Evolutionary conservation across 2,113 vertebrate genomes (phyloP), one percentile per base, ranked within the genome.

Genomic region (Clarias magur): DNA sequence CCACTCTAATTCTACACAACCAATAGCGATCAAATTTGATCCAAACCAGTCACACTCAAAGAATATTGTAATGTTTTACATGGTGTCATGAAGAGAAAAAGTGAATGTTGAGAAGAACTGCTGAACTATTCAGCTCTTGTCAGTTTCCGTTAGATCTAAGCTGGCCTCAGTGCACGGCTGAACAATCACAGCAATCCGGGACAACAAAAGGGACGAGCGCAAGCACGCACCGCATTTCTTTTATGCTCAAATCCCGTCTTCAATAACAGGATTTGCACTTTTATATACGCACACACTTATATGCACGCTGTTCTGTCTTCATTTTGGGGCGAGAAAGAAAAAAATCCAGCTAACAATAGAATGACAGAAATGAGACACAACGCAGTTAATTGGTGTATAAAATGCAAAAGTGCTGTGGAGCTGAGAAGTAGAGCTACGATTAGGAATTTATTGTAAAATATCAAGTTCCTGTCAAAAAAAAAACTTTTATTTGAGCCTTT

Each of bases 111-210:
- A 86, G 87, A 92, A 93, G 91, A 87, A 87, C 80, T 42, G 80
- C 88, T 84, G 89, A 90, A 90, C 92, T 91, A 92, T 93, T 93
- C 91, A 90, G 88, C 91, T 91, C 86, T 88, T 93, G 94, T 94
- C 93, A 91, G 89, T 88, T 91, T 87, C 81, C 79, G 92, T 94
- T 94, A 90, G 90, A 91, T 86, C 88, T 85, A 88, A 92, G 81
- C 89, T 90, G 89, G 85, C 84, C 17, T 90, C 91, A 92, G 89
- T 80, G 86, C 85, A 67, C 72, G 89, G 86, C 89, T 88, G 92
- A 92, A 93, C 91, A 89, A 86, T 90, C 88, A 88, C 88, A 89
- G 86, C 30, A 65, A 86, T 78, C 60, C 34, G 75, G 89, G 81
- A 89, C 60, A 80, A 83, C 57, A 87, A 87, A 80, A 88, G 57